Percentiles rank a stretch among this genome's conserved stretches.
Conservation (phyloP, 2,113 vertebrate species). For the Aramus guarauna region DNA sequence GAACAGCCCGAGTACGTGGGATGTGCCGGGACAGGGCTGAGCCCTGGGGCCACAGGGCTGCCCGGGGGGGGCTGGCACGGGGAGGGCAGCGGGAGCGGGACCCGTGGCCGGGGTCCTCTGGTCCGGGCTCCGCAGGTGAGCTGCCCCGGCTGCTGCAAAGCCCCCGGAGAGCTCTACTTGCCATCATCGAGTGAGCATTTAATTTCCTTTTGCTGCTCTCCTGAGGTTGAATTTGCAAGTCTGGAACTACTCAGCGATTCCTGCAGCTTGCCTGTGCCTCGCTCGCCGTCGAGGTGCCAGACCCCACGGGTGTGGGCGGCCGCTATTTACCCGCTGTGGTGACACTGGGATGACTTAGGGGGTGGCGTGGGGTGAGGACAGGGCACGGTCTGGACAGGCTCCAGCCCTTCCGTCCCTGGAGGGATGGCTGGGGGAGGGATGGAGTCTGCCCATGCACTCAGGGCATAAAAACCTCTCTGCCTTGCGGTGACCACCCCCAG, state of each 20-base stretch:
- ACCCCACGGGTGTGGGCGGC: neutral
- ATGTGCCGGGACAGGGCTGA: neutral
- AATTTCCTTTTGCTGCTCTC: neutral
- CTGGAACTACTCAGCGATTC: rapidly evolving
- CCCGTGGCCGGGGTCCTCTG: rapidly evolving
- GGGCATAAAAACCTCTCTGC: neutral
- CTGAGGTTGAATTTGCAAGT: neutral
- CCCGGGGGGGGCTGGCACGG: neutral
- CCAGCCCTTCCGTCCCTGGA: neutral
- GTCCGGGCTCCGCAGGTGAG: neutral
- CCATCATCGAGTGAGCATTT: neutral
- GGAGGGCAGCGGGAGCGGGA: neutral
- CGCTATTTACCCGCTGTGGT: rapidly evolving
- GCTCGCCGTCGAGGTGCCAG: rapidly evolving
- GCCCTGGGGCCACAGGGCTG: neutral
- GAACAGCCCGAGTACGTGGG: rapidly evolving
- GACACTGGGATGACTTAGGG: neutral
- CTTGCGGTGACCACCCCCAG: rapidly evolving
- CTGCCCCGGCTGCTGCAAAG: neutral
- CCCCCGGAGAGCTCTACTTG: neutral
- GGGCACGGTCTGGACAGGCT: rapidly evolving
- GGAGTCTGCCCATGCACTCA: neutral
- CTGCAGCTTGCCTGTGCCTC: neutral
- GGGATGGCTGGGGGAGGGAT: neutral
- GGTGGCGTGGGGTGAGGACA: neutral